These are phyloP conservation scores for Pogonomyrmex californicus DNA, from an alignment of 1,140 invertebrate species.

Conservation along the genomic window DNA sequence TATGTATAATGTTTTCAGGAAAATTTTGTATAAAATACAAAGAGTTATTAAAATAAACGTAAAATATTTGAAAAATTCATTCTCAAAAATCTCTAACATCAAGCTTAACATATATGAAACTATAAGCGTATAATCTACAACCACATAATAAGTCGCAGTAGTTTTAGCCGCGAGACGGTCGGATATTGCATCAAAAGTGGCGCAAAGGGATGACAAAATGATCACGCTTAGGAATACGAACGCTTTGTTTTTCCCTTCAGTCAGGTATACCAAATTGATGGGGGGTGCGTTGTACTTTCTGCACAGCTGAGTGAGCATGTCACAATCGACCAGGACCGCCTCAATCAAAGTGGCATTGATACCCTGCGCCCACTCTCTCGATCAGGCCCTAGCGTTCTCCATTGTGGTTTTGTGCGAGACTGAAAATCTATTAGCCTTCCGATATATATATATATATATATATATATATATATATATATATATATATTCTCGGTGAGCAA, in stretches of 20 bases:
- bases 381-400: conserved; percentile 66
- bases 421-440: conserved; percentile 82
- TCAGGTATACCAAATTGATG: conserved; percentile 73
- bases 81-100: not conserved
- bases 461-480: conserved; percentile 19
- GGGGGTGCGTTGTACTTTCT: conserved; percentile 79
- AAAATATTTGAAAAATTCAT: conserved; percentile 3
- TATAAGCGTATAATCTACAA: not conserved
- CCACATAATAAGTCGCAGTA: not conserved
- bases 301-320: conserved; percentile 84
- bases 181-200: conserved; percentile 48
- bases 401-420: conserved; percentile 79
- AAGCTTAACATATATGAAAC: not conserved
- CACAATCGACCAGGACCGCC: conserved; percentile 82
- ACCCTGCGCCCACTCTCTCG: conserved; percentile 76
- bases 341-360: conserved; percentile 86
- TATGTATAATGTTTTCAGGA: not conserved
- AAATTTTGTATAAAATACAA: not conserved
- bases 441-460: conserved; percentile 62
- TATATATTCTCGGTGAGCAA: conserved; percentile 4
- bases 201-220: conserved; percentile 71
- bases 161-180: conserved; percentile 8
- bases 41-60: not conserved
- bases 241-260: conserved; percentile 71
- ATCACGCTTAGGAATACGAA: conserved; percentile 65